Base-by-base conservation (phyloP, 2,888 invertebrate species). In the Xestia rhomboidea region DNA sequence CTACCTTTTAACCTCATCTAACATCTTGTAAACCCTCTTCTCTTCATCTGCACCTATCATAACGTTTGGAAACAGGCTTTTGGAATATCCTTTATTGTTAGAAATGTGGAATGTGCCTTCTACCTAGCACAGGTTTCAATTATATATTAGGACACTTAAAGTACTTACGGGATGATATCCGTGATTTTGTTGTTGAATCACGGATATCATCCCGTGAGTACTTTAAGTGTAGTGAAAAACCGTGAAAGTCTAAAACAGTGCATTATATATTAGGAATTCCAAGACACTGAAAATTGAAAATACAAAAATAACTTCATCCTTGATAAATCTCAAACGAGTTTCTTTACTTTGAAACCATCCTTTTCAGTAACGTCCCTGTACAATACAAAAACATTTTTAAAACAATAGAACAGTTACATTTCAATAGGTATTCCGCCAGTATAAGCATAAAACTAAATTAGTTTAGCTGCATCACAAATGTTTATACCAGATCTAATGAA, bases 401-500 rank as follows among this genome's bases (percentile, higher is more conserved):
- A 46, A 18, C 18, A 46, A 13, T 38, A 21, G 2, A 69, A 8
- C 2, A 54, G 24, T 34, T 18, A 60, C 15, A 57, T 64, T 64
- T 34, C 38, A 24, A 68, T 57, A 63, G 21, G 11, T 64, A n/a
- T 54, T 71, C 68, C 34, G 6, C 3, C 73, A 49, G 15, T 54
- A 15, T 38, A 8, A n/a, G 34, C 7, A 11, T 15, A n/a, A 44
- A 68, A 91, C 87, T 91, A 62, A 85, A 83, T 69, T 18, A 64
- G 64, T 27, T 54, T 77, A 57, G 49, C 75, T 66, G 68, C 13
- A 51, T 41, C 68, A 76, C 72, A 76, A 78, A 87, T 81, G 84
- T 89, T 89, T 92, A 93, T 92, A 92, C 83, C 64, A 68, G 82
- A 81, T 86, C 69, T 88, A 91, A 90, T 89, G 79, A 83, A 85